Evolutionary conservation across 2,888 invertebrate genomes (phyloP).

Genomic region (Apotomis capreana): DNA sequence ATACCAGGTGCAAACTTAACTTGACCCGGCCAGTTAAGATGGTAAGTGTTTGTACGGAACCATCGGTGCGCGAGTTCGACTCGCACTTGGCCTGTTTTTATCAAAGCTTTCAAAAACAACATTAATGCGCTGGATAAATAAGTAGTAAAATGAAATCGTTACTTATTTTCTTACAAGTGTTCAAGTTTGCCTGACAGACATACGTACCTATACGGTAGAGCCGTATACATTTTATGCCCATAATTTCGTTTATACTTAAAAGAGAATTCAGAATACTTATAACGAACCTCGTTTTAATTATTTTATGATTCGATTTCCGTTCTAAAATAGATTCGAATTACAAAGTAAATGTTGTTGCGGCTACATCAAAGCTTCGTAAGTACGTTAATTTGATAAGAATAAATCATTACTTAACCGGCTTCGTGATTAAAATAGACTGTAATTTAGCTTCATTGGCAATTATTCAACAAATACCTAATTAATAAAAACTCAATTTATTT

Average conservation of each 20-base stretch:
- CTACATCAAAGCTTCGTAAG: conserved; percentile 27
- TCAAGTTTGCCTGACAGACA: too few relatives aligned
- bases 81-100: too few relatives aligned
- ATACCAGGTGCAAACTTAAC: too few relatives aligned
- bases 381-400: conserved; percentile 29
- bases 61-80: too few relatives aligned
- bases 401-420: conserved; percentile 29
- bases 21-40: too few relatives aligned
- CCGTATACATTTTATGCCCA: too few relatives aligned
- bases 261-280: conserved; percentile 5
- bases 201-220: too few relatives aligned
- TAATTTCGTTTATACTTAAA: not conserved
- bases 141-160: too few relatives aligned
- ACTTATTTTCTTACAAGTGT: too few relatives aligned
- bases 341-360: conserved; percentile 31
- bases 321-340: conserved; percentile 27
- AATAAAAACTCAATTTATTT: not conserved
- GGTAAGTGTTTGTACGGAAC: too few relatives aligned
- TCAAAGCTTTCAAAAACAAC: too few relatives aligned
- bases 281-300: not conserved
- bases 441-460: not conserved
- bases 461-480: conserved; percentile 4
- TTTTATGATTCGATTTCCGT: conserved; percentile 16
- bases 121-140: too few relatives aligned
- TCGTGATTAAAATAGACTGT: conserved; percentile 11